A percentile compares a stretch with the other conserved stretches of the same genome.
Conservation (phyloP, 2,113 vertebrate species). For the Nycticryphes semicollaris region DNA sequence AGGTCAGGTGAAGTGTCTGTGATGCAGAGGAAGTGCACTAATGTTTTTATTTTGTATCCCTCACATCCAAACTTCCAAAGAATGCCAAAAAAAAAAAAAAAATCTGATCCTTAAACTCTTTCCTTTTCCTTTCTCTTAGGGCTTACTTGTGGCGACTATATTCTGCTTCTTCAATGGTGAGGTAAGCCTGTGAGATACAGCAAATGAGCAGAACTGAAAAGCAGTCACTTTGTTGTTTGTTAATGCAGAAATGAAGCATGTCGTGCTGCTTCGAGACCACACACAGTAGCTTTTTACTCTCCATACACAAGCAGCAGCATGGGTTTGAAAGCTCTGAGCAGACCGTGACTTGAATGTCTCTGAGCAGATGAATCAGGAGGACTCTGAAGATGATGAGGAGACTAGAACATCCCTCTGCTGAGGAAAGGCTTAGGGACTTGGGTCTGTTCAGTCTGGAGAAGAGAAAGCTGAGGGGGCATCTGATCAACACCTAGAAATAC, state of each 20-base stretch:
- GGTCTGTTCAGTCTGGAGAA: too few relatives aligned
- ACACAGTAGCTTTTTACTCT: not conserved
- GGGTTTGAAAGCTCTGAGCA: not conserved
- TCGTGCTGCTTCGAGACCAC: fast-evolving
- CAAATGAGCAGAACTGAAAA: not conserved
- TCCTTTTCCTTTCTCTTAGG: constrained; percentile 74
- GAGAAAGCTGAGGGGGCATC: too few relatives aligned
- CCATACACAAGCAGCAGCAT: not conserved
- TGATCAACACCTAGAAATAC: too few relatives aligned
- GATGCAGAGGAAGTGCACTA: not conserved
- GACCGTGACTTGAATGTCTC: not conserved
- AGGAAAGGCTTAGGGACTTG: too few relatives aligned
- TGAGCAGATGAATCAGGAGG: not conserved
- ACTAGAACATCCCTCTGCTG: too few relatives aligned
- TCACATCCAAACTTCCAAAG: not conserved
- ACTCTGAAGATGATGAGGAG: too few relatives aligned
- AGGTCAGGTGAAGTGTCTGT: not conserved
- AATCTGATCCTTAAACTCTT: not conserved
- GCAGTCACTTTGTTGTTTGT: not conserved
- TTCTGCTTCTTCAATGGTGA: constrained; percentile 99
- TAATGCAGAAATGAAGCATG: not conserved
- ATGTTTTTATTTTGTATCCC: not conserved
- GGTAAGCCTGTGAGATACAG: constrained; percentile 73
- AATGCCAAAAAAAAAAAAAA: not conserved
- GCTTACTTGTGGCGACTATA: constrained; percentile 93